Evolutionary conservation across 2,888 invertebrate genomes (phyloP), one percentile per base, ranked within the genome.

Genomic region (Acleris sparsana): DNA sequence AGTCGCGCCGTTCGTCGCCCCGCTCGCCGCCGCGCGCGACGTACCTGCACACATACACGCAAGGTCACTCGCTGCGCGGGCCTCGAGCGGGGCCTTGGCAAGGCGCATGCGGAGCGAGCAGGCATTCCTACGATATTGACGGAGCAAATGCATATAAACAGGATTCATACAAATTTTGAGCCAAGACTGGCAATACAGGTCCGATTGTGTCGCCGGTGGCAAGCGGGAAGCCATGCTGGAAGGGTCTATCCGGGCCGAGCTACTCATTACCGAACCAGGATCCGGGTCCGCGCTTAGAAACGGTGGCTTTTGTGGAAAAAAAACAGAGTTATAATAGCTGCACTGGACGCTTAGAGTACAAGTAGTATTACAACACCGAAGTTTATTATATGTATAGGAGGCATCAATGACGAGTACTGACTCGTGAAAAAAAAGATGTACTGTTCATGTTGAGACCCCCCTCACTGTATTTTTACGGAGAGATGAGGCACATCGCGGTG

Each of bases 231-330:
- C 85, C 85, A 85, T 86, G 85, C 86, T 73, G 75, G 70, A 55
- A 63, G 49, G 70, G 69, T 55, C 75, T 77, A 73, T 59, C 71
- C 68, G 71, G 69, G 73, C 70, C 22, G 63, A 63, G 63, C 63
- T 63, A 62, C 67, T 69, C 49, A 69, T 67, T 86, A 86, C 84
- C 82, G 72, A 79, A 72, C 73, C 71, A 73, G 71, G 67, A 69
- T 72, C 81, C 77, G 80, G 66, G 72, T 74, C 75, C 78, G 78
- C 76, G 81, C 81, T 87, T 82, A 89, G 84, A 88, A 89, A 77
- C 89, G 89, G 83, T 89, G 88, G 87, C 89, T 89, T 88, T 74
- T 68, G 72, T 64, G 81, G 76, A 80, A 86, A 87, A 74, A 86
- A 75, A 83, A 82, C 80, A 82, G 73, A 70, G 67, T 71, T 63